A percentile compares a stretch with the other conserved stretches of the same genome.
phyloP scores from a whole-genome alignment of 2,888 invertebrate species.

The Lycaena phlaeas region DNA sequence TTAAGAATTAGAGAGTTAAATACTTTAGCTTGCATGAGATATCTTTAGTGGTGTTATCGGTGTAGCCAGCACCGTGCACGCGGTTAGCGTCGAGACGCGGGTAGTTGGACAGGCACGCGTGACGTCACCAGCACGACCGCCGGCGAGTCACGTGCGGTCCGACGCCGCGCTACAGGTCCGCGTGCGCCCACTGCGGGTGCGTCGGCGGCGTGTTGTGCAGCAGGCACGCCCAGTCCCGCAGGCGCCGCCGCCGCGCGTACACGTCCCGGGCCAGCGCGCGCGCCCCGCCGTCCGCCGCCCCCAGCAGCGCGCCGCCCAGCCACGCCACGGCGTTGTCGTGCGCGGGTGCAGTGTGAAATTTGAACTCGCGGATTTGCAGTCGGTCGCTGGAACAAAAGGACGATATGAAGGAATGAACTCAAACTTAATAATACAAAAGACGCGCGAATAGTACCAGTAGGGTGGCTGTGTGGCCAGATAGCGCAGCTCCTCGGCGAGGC shows the following conservation, averaged over 20 bases:
- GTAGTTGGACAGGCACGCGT: too few species aligned
- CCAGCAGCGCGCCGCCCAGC: conserved; percentile 81
- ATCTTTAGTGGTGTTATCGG: too few species aligned
- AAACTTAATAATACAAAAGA: not conserved
- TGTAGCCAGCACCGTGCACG: too few species aligned
- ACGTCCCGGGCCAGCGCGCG: conserved; percentile 81
- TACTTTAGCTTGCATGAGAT: too few species aligned
- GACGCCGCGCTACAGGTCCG: not conserved
- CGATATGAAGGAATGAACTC: not conserved
- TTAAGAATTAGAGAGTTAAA: too few species aligned
- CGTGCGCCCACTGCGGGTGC: conserved; percentile 30
- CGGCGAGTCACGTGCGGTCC: not conserved
- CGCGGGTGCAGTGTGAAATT: conserved; percentile 86
- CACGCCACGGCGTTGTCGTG: conserved; percentile 86
- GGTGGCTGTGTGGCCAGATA: conserved; percentile 74
- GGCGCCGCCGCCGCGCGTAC: conserved; percentile 76
- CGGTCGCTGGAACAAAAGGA: conserved; percentile 22
- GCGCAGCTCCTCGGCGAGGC: conserved; percentile 84
- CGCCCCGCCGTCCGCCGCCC: conserved; percentile 72
- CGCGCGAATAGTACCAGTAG: conserved; percentile 57
- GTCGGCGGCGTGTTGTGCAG: conserved; percentile 67
- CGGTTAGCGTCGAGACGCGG: too few species aligned
- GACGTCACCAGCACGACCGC: too few species aligned
- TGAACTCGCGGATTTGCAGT: conserved; percentile 57
- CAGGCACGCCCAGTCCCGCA: conserved; percentile 88